Conservation (phyloP, 1,140 invertebrate genomes). For the Cepaea nemoralis region DNA sequence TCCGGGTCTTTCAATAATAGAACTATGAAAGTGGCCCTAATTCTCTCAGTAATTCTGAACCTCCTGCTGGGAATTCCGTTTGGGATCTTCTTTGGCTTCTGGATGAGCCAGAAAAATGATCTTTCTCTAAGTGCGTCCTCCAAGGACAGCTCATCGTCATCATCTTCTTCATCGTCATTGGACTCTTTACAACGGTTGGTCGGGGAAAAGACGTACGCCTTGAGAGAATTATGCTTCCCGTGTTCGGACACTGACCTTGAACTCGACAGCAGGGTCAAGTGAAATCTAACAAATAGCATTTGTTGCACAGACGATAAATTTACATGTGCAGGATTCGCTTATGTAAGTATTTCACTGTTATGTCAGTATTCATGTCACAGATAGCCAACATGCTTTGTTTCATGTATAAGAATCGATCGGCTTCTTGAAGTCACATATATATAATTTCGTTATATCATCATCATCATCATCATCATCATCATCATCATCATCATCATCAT, state of each 20-base stretch:
- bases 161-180: not conserved
- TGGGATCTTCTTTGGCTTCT: constrained; percentile 35
- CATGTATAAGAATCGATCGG: too few species aligned
- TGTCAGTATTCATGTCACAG: not conserved
- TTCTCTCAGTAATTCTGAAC: constrained; percentile 34
- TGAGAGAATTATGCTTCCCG: not conserved
- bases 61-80: constrained; percentile 22
- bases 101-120: constrained; percentile 30
- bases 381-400: too few species aligned
- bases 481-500: too few species aligned
- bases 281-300: not conserved
- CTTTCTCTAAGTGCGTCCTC: not conserved
- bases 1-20: constrained; percentile 34
- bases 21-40: constrained; percentile 36
- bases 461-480: too few species aligned
- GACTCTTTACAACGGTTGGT: not conserved
- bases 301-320: constrained; percentile 14
- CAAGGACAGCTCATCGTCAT: too few species aligned
- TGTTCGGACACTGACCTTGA: constrained; percentile 13
- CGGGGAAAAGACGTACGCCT: not conserved
- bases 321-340: not conserved
- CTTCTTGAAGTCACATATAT: too few species aligned
- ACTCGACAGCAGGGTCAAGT: constrained; percentile 4
- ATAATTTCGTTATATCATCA: too few species aligned
- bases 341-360: constrained; percentile 9